Evolutionary conservation across 2,888 invertebrate genomes (phyloP).

Genomic region (Oscheius myriophilus): DNA sequence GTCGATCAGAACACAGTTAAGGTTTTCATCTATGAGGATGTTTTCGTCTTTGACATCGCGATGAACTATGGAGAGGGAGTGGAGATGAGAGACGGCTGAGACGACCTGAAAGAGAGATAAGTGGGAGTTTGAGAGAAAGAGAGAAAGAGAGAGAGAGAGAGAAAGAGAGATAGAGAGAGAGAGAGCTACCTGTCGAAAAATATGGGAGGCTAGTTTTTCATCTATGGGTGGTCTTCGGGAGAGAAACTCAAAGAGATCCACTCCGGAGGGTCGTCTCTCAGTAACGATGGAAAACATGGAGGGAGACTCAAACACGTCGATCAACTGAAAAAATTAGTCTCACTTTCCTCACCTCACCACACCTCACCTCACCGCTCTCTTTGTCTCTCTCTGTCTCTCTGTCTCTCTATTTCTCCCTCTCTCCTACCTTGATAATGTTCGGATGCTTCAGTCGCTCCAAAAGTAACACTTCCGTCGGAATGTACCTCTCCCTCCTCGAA

Average conservation of each 20-base stretch:
- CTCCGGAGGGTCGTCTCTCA: constrained; percentile 82
- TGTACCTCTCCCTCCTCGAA: constrained; percentile 70
- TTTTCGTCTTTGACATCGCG: constrained; percentile 82
- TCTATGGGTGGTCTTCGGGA: constrained; percentile 79
- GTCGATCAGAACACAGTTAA: constrained; percentile 76
- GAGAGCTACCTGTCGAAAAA: constrained; percentile 78
- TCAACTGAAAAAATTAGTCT: constrained; percentile 73
- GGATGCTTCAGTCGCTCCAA: constrained; percentile 78
- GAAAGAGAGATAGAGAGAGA: not conserved
- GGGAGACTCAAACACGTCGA: constrained; percentile 80
- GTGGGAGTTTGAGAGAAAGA: not conserved
- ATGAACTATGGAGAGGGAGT: constrained; percentile 79
- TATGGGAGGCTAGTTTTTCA: constrained; percentile 79
- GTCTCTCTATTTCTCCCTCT: not conserved
- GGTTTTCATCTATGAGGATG: constrained; percentile 77
- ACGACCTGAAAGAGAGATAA: constrained; percentile 75
- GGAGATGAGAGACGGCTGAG: constrained; percentile 80
- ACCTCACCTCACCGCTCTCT: no score
- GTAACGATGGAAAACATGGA: constrained; percentile 82
- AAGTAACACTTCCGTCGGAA: constrained; percentile 80
- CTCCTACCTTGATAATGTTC: constrained; percentile 76
- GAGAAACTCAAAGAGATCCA: constrained; percentile 84
- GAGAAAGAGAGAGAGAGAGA: constrained; percentile 5
- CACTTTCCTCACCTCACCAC: no score
- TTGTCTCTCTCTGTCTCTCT: constrained; percentile 3